Evolutionary conservation across 2,888 invertebrate species (phyloP), one percentile per base, ranked within the genome.

Genomic region (Stramonita haemastoma): DNA sequence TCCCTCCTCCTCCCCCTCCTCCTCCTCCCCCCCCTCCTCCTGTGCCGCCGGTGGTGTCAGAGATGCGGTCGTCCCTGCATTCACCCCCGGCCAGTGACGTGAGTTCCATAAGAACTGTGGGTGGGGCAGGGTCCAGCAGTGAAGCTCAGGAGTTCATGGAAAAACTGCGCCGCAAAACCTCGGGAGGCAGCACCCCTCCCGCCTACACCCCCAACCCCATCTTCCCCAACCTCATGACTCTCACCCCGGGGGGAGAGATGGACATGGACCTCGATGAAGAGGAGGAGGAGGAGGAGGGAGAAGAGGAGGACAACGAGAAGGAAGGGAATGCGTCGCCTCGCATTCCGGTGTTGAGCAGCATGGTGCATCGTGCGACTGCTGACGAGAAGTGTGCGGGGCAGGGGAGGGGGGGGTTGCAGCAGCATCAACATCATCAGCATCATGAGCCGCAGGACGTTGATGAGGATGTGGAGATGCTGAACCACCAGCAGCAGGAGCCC

Each of bases 141-240:
- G 94, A 94, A 89, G 94, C 93, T 36, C 93, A 94, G 73, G 95
- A 95, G 91, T 95, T 95, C 90, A 93, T 93, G n/a, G 93, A 94
- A 81, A 95, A 94, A 91, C 91, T 95, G 79, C 94, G 94, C 79
- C 92, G 93, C 86, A 94, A 94, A 91, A 94, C 95, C 36, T 89
- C 92, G 0, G 90, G 89, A 29, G 36, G 90, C 90, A 73, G 90
- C 90, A 90, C 88, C 90, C 91, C 89, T 89, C 81, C 90, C 56
- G 89, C 86, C 90, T 91, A 89, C 91, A 90, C 85, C 46, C 90
- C 90, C 15, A 92, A 92, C 86, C 91, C 90, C 60, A 89, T 89
- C 73, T 87, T 92, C n/a, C 91, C 92, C 60, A 93, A 93, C 89
- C 89, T 93, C 46, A 92, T 92, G 57, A 93, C 93, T 26, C 91